A percentile compares a stretch with the other conserved stretches of the same genome.
These are phyloP conservation scores for Marasmarcha lunaedactyla DNA, from an alignment of 2,888 invertebrate species.

Conservation along the genomic window DNA sequence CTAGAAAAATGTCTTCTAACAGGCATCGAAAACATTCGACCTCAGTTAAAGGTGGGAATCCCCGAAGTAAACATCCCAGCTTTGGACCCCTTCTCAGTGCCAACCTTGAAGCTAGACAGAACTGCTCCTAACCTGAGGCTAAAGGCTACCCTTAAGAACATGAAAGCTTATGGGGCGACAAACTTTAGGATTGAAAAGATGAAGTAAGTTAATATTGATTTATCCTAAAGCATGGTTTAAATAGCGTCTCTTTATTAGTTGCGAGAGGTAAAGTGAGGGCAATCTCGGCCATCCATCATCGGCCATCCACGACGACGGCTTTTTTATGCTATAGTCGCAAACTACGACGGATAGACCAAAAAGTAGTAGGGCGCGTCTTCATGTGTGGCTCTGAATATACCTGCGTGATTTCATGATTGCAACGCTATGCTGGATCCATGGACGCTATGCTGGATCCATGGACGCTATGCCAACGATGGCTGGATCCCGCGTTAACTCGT, in stretches of 20 bases:
- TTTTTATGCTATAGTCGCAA: no score
- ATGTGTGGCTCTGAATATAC: no score
- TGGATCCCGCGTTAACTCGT: no score
- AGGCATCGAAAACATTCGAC: slow-evolving; percentile 70
- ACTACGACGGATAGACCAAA: no score
- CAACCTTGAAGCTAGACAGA: slow-evolving; percentile 76
- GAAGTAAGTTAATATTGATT: slow-evolving; percentile 69
- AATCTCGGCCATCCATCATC: not conserved
- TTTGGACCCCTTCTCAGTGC: slow-evolving; percentile 77
- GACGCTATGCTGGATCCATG: no score
- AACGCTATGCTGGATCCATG: no score
- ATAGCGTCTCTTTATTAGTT: no score
- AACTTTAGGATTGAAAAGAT: slow-evolving; percentile 74
- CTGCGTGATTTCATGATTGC: no score
- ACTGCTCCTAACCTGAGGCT: slow-evolving; percentile 77
- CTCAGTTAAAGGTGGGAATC: slow-evolving; percentile 72
- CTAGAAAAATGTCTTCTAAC: slow-evolving; percentile 72
- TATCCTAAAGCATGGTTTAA: no score
- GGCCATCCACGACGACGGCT: not conserved
- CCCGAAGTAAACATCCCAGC: slow-evolving; percentile 75
- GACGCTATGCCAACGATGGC: no score
- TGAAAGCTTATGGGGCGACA: slow-evolving; percentile 73
- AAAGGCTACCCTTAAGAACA: slow-evolving; percentile 75
- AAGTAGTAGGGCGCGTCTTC: no score
- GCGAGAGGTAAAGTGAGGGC: no score